These are phyloP conservation scores for Eciton burchellii DNA, from an alignment of 1,140 invertebrate species.

Conservation along the genomic window DNA sequence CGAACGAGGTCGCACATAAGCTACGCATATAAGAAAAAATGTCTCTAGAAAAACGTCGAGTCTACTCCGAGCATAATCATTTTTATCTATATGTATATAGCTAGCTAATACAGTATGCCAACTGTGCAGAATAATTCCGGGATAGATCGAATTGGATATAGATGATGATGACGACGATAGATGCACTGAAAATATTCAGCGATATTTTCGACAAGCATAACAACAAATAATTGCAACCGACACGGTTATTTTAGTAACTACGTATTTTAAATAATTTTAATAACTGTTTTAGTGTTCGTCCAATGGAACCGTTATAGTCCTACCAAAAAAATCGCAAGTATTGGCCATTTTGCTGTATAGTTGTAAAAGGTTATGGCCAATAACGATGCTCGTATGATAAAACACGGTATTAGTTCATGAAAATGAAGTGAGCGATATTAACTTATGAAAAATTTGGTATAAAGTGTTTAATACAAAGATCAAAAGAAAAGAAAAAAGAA, in stretches of 20 bases:
- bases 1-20: constrained; percentile 15
- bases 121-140: constrained; percentile 25
- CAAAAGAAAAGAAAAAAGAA: not conserved
- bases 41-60: constrained; percentile 17
- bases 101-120: constrained; percentile 9
- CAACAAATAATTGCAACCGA: constrained; percentile 33
- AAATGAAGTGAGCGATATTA: not conserved
- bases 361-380: too few species aligned
- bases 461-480: too few species aligned
- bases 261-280: too few species aligned
- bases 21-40: constrained; percentile 35
- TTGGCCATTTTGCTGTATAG: not conserved
- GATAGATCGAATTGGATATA: constrained; percentile 19
- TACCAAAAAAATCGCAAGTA: constrained; percentile 45
- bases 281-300: too few species aligned
- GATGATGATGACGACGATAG: constrained; percentile 39
- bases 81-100: constrained; percentile 19
- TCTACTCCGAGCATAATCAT: not conserved
- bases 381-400: too few species aligned
- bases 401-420: not conserved
- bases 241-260: constrained; percentile 43
- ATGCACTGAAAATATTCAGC: not conserved
- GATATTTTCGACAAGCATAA: constrained; percentile 43
- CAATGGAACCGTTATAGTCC: constrained; percentile 28
- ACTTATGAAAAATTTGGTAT: not conserved